Evolutionary conservation across 2,113 vertebrate species (phyloP), one percentile per base, ranked within the genome.

Genomic region (Sphaerodactylus townsendi): DNA sequence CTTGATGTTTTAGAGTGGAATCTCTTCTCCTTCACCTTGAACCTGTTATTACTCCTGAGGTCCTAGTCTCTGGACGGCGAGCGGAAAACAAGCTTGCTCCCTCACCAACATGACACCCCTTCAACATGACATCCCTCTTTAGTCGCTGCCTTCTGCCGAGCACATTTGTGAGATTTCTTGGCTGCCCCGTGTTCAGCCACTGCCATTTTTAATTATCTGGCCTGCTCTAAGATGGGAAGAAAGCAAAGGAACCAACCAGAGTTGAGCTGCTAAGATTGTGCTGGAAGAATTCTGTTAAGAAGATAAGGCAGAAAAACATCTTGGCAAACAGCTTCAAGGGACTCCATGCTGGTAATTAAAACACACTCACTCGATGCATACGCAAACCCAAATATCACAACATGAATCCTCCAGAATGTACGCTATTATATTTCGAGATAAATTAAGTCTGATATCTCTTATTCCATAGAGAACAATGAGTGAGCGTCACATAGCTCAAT

Each of bases 391-490:
- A 78, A 44, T 39, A 46, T 59, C 50, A 23, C 21, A 62, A 72
- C 41, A 80, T 4, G 70, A 79, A 17, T 15, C 44, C 70, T 41
- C 77, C 56, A 39, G 25, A 72, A 79, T 19, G 71, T 56, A 65
- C 53, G 33, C 62, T 59, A 77, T 76, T 70, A 48, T 75, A 62
- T 13, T 46, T 75, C 48, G 28, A 48, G 81, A 81, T 65, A 81
- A 81, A 81, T 76, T 76, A n/a, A 81, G 78, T 46, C 39, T 46
- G 64, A 30, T 41, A 53, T 17, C 10, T 77, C 64, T 81, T 77
- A 59, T 66, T 76, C n/a, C 33, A 19, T 39, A 39, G 64, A 64
- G n/a, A 80, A 59, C 84, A 81, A 81, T 46, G n/a, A 5, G 30
- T 5, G 35, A 35, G 10, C 46, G 59, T 70, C 15, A 68, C 69